Evolutionary conservation across 1,140 invertebrate genomes (phyloP).

Genomic region (Polypedilum vanderplanki): DNA sequence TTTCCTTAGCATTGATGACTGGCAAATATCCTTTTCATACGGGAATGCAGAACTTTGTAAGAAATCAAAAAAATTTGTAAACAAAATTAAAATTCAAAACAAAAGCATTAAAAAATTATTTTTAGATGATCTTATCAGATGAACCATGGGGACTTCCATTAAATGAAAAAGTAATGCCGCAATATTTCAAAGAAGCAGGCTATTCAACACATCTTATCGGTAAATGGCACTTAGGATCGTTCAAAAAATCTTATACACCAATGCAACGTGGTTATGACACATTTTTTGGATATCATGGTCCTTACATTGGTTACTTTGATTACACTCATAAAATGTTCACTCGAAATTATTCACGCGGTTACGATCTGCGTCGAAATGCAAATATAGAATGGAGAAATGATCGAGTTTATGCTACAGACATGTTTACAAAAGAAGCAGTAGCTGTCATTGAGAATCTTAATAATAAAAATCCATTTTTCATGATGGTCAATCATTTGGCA

Average conservation of each 20-base stretch:
- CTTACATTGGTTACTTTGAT: slow-evolving; percentile 75
- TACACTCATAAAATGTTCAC: slow-evolving; percentile 50
- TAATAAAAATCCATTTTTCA: too few species aligned
- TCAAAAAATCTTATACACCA: slow-evolving; percentile 65
- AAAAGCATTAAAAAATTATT: too few species aligned
- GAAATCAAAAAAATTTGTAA: too few species aligned
- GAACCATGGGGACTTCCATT: too few species aligned
- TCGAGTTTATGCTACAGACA: neutral
- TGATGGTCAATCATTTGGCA: slow-evolving; percentile 54
- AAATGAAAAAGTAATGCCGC: slow-evolving; percentile 47
- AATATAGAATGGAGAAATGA: slow-evolving; percentile 48
- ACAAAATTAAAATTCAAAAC: too few species aligned
- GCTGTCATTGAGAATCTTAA: neutral
- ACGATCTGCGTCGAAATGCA: slow-evolving; percentile 60
- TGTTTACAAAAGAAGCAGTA: neutral
- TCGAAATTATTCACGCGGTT: neutral
- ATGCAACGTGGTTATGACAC: slow-evolving; percentile 72
- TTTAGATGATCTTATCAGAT: too few species aligned
- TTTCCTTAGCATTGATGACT: too few species aligned
- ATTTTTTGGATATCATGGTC: slow-evolving; percentile 78
- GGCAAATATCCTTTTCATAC: too few species aligned
- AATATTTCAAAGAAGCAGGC: slow-evolving; percentile 66
- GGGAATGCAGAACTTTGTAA: too few species aligned
- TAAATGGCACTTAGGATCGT: slow-evolving; percentile 83
- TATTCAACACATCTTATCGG: slow-evolving; percentile 79